Percentiles rank a stretch among this genome's conserved stretches.
phyloP scores from a whole-genome alignment of 2,888 invertebrate genomes.

The Pandemis corylana region DNA sequence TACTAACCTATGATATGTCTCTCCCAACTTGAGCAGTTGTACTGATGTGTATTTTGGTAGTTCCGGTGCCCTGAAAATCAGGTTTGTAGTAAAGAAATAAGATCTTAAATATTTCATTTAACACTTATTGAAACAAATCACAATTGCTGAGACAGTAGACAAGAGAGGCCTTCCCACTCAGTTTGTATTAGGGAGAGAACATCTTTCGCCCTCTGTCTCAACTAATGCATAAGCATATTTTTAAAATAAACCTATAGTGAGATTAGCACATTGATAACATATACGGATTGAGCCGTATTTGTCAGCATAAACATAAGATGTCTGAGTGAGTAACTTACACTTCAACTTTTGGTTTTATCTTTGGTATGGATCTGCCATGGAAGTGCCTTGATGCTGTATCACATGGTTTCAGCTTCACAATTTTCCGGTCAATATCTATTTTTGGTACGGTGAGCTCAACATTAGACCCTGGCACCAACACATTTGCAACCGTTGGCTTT shows the following conservation, averaged over 20 bases:
- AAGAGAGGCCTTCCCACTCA: no score
- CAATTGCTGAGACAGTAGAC: no score
- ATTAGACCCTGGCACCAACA: slow-evolving; percentile 46
- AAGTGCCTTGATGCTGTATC: slow-evolving; percentile 55
- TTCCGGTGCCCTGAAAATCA: slow-evolving; percentile 52
- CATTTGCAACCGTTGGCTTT: slow-evolving; percentile 61
- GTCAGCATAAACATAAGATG: background rate
- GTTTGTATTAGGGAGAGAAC: no score
- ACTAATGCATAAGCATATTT: background rate
- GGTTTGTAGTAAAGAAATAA: slow-evolving; percentile 16
- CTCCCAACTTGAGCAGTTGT: slow-evolving; percentile 76
- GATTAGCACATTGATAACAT: no score
- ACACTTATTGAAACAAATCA: no score
- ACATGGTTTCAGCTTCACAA: slow-evolving; percentile 70
- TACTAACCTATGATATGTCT: slow-evolving; percentile 77
- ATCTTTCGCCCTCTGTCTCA: no score
- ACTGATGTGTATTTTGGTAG: slow-evolving; percentile 70
- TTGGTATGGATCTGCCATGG: slow-evolving; percentile 69
- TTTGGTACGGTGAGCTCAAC: slow-evolving; percentile 55
- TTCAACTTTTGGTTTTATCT: slow-evolving; percentile 74
- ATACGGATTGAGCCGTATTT: no score
- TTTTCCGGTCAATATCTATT: slow-evolving; percentile 73
- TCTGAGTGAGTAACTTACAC: slow-evolving; percentile 59
- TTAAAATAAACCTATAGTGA: no score
- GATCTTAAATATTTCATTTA: background rate